Conservation (phyloP, 2,797 vertebrate species). For the Hydrocynus forskahlii region DNA sequence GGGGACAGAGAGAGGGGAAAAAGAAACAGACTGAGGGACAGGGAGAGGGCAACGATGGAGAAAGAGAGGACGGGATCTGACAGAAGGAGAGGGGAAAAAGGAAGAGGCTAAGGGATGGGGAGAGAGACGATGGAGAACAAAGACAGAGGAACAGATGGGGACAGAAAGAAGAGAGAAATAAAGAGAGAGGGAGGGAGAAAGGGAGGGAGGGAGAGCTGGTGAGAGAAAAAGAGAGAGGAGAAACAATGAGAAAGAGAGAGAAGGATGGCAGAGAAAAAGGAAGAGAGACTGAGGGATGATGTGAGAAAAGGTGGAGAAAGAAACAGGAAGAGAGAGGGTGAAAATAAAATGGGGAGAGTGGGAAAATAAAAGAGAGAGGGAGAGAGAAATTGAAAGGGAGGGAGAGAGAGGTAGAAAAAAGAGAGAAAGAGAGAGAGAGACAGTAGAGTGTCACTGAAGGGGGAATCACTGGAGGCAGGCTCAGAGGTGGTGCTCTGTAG, state of each 20-base stretch:
- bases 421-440: slow-evolving; percentile 61
- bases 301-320: background rate
- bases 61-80: background rate
- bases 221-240: slow-evolving; percentile 31
- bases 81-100: too few species aligned
- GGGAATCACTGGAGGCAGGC: slow-evolving; percentile 73
- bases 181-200: background rate
- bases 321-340: too few species aligned
- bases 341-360: background rate
- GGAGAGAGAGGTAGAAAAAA: slow-evolving; percentile 27
- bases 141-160: slow-evolving; percentile 1
- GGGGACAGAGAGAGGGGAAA: too few species aligned
- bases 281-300: background rate
- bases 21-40: background rate
- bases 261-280: too few species aligned
- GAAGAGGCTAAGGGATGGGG: background rate
- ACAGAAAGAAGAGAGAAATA: slow-evolving; percentile 12
- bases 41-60: background rate
- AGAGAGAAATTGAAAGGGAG: slow-evolving; percentile 25
- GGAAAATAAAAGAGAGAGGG: slow-evolving; percentile 13
- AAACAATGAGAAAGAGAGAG: too few species aligned
- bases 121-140: too few species aligned
- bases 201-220: slow-evolving; percentile 30
- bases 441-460: slow-evolving; percentile 61
- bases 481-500: slow-evolving; percentile 77